Evolutionary conservation across 2,888 invertebrate genomes (phyloP).

Genomic region (Podabrus alpinus): DNA sequence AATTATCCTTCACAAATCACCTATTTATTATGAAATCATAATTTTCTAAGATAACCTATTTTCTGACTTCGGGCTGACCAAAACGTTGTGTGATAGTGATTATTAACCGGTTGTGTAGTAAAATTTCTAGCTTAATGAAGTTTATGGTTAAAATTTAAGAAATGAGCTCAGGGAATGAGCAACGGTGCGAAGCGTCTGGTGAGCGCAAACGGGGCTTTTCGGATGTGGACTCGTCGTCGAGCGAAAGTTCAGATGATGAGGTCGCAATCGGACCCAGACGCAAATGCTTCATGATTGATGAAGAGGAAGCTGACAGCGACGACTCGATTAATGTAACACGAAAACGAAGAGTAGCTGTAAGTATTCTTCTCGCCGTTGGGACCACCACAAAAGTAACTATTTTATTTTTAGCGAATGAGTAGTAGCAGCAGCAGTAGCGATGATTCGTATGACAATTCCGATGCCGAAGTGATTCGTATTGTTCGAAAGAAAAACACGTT

Average conservation of each 20-base stretch:
- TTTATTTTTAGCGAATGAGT: neutral
- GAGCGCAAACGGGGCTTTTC: constrained; percentile 43
- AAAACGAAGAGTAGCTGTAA: constrained; percentile 56
- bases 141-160: neutral
- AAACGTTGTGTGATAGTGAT: neutral
- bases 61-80: neutral
- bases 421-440: constrained; percentile 61
- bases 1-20: neutral
- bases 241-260: constrained; percentile 33
- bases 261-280: constrained; percentile 27
- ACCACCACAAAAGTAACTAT: neutral
- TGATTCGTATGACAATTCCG: constrained; percentile 54
- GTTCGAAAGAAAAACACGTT: neutral
- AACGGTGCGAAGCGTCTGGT: constrained; percentile 33
- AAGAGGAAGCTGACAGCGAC: constrained; percentile 56
- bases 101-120: neutral
- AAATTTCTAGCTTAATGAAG: neutral
- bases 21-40: neutral
- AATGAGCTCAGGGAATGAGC: constrained; percentile 14
- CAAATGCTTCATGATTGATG: constrained; percentile 30
- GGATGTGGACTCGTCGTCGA: constrained; percentile 39
- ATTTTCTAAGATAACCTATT: neutral
- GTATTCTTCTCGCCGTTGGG: constrained; percentile 40
- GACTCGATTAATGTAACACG: constrained; percentile 52
- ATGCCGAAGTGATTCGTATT: constrained; percentile 37